Evolutionary conservation across 2,888 invertebrate species (phyloP).

Genomic region (Catocala fraxini): DNA sequence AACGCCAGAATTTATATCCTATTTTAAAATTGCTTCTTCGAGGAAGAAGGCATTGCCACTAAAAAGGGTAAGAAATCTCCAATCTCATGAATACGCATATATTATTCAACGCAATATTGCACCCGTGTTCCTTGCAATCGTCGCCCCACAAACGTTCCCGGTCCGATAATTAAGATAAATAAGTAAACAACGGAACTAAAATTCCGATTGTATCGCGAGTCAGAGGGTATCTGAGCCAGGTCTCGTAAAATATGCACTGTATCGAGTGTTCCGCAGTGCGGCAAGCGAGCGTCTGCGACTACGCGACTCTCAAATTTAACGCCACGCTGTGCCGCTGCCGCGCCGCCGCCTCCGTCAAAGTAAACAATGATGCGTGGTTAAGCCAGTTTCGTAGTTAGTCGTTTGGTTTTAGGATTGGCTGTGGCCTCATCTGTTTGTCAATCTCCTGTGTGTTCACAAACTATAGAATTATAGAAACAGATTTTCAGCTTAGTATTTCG

Average conservation of each 20-base stretch:
- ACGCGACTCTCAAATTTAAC: conserved; percentile 64
- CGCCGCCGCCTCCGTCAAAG: conserved; percentile 69
- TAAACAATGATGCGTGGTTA: conserved; percentile 73
- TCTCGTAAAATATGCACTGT: conserved; percentile 84
- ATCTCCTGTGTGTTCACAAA: conserved; percentile 34
- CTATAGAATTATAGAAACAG: conserved; percentile 47
- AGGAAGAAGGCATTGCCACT: background rate
- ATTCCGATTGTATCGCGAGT: conserved; percentile 54
- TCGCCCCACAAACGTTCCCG: conserved; percentile 46
- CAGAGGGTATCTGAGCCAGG: conserved; percentile 57
- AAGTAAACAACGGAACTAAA: conserved; percentile 45
- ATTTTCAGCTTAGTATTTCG: conserved; percentile 41
- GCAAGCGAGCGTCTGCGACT: conserved; percentile 63
- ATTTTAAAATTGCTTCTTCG: conserved; percentile 9
- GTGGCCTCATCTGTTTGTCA: conserved; percentile 51
- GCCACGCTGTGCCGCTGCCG: conserved; percentile 39
- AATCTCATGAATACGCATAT: conserved; percentile 39
- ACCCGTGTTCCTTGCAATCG: conserved; percentile 42
- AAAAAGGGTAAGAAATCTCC: conserved; percentile 22
- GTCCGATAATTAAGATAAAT: conserved; percentile 52
- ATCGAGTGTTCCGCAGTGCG: conserved; percentile 78
- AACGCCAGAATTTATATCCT: background rate
- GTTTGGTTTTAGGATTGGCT: conserved; percentile 56
- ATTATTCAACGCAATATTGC: conserved; percentile 42
- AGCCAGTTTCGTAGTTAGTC: conserved; percentile 65